Conservation (phyloP, 30 jellyfish, hydroid and myxozoan species). For the Cassiopea xamachana region DNA sequence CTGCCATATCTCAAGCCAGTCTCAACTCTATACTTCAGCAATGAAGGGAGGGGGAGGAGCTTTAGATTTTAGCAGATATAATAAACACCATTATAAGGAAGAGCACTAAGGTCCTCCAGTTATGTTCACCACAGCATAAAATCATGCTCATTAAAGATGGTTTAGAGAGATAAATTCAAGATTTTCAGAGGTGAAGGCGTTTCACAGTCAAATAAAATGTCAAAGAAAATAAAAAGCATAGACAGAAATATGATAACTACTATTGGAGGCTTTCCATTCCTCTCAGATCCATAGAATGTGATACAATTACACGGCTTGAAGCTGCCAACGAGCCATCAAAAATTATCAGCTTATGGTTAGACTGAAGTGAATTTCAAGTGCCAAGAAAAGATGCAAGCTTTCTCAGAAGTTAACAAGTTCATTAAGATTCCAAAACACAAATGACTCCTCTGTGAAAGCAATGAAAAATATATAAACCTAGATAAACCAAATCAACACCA, state of each 20-base stretch:
- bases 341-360: slow-evolving; percentile 9
- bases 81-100: background rate
- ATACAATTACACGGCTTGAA: background rate
- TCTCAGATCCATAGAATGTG: background rate
- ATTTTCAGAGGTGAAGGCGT: slow-evolving; percentile 10
- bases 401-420: background rate
- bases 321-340: background rate
- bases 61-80: background rate
- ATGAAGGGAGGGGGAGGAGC: slow-evolving; percentile 3
- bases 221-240: background rate
- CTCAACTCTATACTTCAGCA: background rate
- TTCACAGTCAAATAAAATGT: background rate
- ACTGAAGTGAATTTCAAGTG: background rate
- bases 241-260: background rate
- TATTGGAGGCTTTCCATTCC: background rate
- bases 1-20: background rate
- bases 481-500: too few species aligned
- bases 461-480: background rate
- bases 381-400: background rate
- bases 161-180: background rate
- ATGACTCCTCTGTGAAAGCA: background rate
- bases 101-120: background rate
- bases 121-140: background rate
- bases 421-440: background rate
- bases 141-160: background rate